Conservation (phyloP, 2,113 vertebrate genomes). For the Rallus limicola region DNA sequence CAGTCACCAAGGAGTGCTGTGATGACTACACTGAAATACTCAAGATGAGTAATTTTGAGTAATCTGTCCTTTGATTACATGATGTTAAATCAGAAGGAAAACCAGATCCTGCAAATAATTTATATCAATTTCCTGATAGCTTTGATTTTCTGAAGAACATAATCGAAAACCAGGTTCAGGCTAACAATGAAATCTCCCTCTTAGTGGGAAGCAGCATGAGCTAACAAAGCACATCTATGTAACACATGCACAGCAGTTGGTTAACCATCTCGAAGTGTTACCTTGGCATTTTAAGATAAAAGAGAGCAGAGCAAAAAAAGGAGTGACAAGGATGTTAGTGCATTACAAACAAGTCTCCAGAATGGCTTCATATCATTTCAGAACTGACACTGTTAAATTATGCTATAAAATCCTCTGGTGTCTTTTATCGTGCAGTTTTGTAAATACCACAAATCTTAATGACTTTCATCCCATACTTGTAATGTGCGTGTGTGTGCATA, state of each 20-base stretch:
- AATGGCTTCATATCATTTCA: neutral
- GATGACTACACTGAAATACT: conserved; percentile 2
- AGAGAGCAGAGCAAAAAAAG: neutral
- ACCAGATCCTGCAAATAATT: conserved; percentile 19
- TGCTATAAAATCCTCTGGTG: neutral
- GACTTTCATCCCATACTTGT: neutral
- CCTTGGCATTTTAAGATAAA: neutral
- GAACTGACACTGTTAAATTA: neutral
- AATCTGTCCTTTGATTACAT: conserved; percentile 44
- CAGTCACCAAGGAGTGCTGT: neutral
- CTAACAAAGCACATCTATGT: neutral
- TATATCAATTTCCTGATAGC: neutral
- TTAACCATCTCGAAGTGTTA: neutral
- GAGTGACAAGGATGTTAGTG: neutral
- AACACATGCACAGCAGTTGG: neutral
- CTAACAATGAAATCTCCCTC: neutral
- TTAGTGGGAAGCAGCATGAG: neutral
- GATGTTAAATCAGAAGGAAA: conserved; percentile 28
- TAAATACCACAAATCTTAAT: neutral
- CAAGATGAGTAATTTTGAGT: conserved; percentile 47
- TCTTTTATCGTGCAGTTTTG: neutral
- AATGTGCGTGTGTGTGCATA: neutral
- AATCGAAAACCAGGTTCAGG: neutral
- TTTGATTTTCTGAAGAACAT: conserved; percentile 2
- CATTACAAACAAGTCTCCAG: neutral